These are phyloP conservation scores for Cantharis rustica DNA, from an alignment of 2,888 invertebrate genomes.

Conservation along the genomic window DNA sequence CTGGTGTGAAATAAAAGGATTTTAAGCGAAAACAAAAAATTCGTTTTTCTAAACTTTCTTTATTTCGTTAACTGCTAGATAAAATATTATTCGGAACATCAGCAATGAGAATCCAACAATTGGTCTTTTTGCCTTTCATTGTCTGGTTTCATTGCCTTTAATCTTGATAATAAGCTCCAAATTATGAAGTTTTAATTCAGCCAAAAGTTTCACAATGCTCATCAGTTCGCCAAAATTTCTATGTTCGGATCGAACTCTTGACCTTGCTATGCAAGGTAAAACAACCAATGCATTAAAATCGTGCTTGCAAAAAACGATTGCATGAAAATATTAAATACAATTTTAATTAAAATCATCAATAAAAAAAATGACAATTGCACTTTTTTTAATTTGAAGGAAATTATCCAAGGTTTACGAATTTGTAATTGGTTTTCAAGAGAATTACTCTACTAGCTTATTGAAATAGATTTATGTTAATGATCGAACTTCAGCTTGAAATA, in stretches of 20 bases:
- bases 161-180: too few species aligned
- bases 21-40: too few species aligned
- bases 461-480: not conserved
- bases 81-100: too few species aligned
- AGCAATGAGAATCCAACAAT: too few species aligned
- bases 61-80: too few species aligned
- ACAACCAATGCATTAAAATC: not conserved
- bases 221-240: not conserved
- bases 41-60: too few species aligned
- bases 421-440: not conserved
- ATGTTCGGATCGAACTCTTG: not conserved
- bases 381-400: not conserved
- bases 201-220: not conserved
- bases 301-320: not conserved
- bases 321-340: not conserved
- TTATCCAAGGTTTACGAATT: not conserved
- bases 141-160: too few species aligned
- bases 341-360: not conserved
- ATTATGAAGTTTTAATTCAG: too few species aligned
- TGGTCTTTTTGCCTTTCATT: too few species aligned
- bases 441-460: not conserved
- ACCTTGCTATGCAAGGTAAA: not conserved
- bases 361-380: not conserved
- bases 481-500: not conserved
- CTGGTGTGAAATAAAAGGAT: not conserved